Conservation (phyloP, 2,797 vertebrate species). For the Nannoperca australis region DNA sequence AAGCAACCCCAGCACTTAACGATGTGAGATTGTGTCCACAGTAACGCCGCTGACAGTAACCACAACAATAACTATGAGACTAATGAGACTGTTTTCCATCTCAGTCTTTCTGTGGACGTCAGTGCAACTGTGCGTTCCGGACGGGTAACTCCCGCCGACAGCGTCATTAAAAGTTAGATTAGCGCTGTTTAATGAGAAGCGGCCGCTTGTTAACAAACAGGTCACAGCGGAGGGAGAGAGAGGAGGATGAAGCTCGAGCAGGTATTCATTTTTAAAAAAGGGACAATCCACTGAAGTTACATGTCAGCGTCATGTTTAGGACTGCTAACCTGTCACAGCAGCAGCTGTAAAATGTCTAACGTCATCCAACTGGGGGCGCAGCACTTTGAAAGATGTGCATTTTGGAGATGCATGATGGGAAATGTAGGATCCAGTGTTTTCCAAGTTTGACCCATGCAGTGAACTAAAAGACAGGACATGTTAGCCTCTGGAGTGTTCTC, state of each 20-base stretch:
- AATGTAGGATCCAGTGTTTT: neutral
- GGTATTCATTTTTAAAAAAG: neutral
- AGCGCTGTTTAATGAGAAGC: constrained; percentile 61
- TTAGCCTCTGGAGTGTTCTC: neutral
- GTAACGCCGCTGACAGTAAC: constrained; percentile 29
- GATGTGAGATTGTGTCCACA: constrained; percentile 26
- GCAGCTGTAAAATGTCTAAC: neutral
- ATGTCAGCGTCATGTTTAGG: neutral
- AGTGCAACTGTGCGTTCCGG: constrained; percentile 18
- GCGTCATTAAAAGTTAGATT: constrained; percentile 71
- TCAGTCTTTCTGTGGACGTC: constrained; percentile 7
- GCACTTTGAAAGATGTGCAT: neutral
- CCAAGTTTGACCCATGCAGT: neutral
- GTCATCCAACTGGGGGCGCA: neutral
- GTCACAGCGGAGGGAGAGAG: constrained; percentile 16
- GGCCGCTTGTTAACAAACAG: constrained; percentile 45
- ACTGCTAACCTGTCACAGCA: neutral
- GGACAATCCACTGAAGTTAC: neutral
- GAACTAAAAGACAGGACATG: neutral
- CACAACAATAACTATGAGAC: constrained; percentile 46
- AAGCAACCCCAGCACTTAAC: neutral
- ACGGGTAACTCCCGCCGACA: constrained; percentile 47
- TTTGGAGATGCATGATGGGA: neutral
- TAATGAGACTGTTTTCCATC: constrained; percentile 59
- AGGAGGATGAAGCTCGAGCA: neutral